Conservation (phyloP, 2,888 invertebrate species). For the Luffia ferchaultella region DNA sequence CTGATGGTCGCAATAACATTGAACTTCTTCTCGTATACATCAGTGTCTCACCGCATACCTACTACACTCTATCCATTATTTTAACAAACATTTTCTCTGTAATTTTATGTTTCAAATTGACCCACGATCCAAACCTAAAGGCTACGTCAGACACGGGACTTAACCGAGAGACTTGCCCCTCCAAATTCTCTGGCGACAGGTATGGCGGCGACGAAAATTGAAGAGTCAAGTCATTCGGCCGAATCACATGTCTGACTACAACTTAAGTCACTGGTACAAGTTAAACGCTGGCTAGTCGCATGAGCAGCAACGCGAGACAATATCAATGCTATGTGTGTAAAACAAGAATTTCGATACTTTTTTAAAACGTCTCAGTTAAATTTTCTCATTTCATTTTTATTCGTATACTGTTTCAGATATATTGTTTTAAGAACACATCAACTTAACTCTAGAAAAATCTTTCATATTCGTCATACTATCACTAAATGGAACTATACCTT, state of each 20-base stretch:
- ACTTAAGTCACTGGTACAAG: too few species aligned
- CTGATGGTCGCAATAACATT: constrained; percentile 63
- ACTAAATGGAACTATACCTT: constrained; percentile 31
- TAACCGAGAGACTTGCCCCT: too few species aligned
- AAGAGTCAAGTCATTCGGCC: too few species aligned
- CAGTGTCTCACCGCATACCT: constrained; percentile 15
- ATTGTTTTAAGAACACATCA: constrained; percentile 59
- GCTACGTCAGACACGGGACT: too few species aligned
- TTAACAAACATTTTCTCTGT: background rate
- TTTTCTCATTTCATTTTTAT: constrained; percentile 22
- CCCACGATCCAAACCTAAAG: background rate
- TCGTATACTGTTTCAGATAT: constrained; percentile 67
- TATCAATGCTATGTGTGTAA: constrained; percentile 31
- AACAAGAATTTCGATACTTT: constrained; percentile 22
- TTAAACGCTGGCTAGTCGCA: background rate
- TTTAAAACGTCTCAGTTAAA: constrained; percentile 37
- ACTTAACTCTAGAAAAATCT: constrained; percentile 43
- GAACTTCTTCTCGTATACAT: constrained; percentile 61
- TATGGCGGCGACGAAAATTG: too few species aligned
- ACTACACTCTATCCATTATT: background rate
- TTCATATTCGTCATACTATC: constrained; percentile 32
- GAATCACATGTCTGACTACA: too few species aligned
- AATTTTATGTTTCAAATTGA: background rate
- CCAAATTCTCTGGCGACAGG: too few species aligned
- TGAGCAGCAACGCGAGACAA: constrained; percentile 30